phyloP scores from a whole-genome alignment of 2,797 vertebrate species.

The Botia kubotai region DNA sequence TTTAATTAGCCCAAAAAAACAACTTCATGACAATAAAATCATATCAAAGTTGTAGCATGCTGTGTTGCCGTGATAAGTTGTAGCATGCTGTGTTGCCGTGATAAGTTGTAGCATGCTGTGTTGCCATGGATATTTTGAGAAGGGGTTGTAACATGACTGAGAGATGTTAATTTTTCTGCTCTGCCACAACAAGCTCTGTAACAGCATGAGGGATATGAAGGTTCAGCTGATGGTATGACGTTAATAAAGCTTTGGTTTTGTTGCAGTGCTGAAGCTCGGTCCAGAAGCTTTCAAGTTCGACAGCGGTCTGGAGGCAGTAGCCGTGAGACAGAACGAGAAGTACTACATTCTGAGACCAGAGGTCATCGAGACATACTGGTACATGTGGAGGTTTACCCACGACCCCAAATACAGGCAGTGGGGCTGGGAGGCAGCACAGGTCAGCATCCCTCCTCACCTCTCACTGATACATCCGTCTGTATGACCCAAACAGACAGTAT shows the following conservation, averaged over 20 bases:
- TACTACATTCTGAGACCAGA: conserved; percentile 97
- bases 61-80: no score
- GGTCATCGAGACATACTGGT: conserved; percentile 99
- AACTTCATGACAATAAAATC: neutral
- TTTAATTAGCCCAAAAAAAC: neutral
- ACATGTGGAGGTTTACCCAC: conserved; percentile 98
- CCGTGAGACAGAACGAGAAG: conserved; percentile 95
- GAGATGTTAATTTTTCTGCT: conserved; percentile 9
- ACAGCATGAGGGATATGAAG: neutral
- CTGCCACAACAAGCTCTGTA: conserved; percentile 18
- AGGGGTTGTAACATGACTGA: conserved; percentile 9
- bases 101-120: conserved; percentile 5
- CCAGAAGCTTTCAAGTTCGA: conserved; percentile 98
- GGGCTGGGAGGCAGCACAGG: conserved; percentile 98
- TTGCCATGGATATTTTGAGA: conserved; percentile 49
- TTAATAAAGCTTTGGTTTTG: neutral
- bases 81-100: no score
- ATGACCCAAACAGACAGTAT: neutral
- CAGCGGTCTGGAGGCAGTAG: conserved; percentile 93
- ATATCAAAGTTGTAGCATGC: neutral
- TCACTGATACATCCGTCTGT: neutral
- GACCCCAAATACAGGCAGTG: conserved; percentile 96
- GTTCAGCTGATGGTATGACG: neutral
- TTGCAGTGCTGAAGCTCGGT: conserved; percentile 91
- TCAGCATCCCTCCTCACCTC: conserved; percentile 63